These are phyloP conservation scores for Nomada ferruginata DNA, from an alignment of 2,888 invertebrate species.

Conservation along the genomic window DNA sequence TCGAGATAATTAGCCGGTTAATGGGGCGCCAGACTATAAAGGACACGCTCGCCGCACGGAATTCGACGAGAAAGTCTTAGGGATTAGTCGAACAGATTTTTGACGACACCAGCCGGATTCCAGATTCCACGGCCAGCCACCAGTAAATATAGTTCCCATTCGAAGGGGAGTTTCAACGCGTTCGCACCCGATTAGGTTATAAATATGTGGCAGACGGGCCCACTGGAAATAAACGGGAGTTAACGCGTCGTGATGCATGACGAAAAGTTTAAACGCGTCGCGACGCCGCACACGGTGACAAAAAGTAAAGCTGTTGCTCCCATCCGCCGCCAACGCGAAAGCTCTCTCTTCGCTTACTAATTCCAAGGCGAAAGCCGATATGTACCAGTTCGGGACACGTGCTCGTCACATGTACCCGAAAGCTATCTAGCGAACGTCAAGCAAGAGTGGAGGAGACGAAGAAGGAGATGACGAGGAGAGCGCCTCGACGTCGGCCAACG, in stretches of 20 bases:
- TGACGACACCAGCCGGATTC: neutral
- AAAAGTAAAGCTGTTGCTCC: conserved; percentile 66
- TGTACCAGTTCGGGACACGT: conserved; percentile 79
- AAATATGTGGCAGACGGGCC: conserved; percentile 57
- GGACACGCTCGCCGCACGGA: neutral
- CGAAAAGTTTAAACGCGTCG: conserved; percentile 73
- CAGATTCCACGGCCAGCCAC: neutral
- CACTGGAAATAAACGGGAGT: conserved; percentile 68
- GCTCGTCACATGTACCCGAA: conserved; percentile 82
- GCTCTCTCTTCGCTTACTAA: conserved; percentile 61
- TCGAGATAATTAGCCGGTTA: conserved; percentile 40
- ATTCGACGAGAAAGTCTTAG: neutral
- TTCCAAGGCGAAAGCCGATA: conserved; percentile 72
- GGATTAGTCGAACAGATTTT: neutral
- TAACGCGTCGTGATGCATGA: conserved; percentile 70
- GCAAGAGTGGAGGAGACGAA: conserved; percentile 38
- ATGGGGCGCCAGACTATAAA: conserved; percentile 7
- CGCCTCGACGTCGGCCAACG: conserved; percentile 67
- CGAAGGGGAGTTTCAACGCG: conserved; percentile 46
- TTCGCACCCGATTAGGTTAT: conserved; percentile 66
- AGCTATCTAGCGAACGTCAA: conserved; percentile 63
- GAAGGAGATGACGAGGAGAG: conserved; percentile 55
- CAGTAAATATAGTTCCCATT: conserved; percentile 35
- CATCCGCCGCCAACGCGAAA: conserved; percentile 33
- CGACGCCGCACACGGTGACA: conserved; percentile 75